Conservation (phyloP, 2,113 vertebrate genomes). For the Phaethornis superciliosus region DNA sequence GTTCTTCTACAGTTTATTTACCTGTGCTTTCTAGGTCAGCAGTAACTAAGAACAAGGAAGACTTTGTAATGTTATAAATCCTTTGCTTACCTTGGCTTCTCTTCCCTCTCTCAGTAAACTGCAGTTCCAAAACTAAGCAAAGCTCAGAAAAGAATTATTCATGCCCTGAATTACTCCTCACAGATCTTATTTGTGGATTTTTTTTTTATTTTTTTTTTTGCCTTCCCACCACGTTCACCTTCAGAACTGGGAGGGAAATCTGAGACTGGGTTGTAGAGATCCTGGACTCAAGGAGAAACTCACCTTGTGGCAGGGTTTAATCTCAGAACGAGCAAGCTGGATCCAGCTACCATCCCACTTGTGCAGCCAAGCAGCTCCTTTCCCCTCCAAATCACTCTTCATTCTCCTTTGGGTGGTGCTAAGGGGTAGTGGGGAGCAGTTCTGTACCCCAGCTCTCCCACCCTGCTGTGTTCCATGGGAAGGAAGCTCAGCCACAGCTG, state of each 20-base stretch:
- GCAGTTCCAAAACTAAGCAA: not conserved
- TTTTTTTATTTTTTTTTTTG: not conserved
- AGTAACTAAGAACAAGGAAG: constrained; percentile 44
- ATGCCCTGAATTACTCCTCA: not conserved
- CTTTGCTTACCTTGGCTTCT: constrained; percentile 31
- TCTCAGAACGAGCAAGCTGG: not conserved
- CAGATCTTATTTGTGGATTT: not conserved
- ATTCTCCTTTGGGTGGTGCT: not conserved
- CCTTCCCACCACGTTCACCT: not conserved
- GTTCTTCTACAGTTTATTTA: not conserved
- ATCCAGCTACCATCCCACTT: not conserved
- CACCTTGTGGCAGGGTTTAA: not conserved
- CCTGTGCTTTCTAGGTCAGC: constrained; percentile 1
- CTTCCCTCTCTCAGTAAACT: not conserved
- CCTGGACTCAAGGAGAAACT: constrained; percentile 19
- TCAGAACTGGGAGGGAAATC: not conserved
- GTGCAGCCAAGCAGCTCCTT: not conserved
- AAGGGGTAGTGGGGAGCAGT: not conserved
- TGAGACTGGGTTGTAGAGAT: not conserved
- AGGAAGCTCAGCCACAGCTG: not conserved
- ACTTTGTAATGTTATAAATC: constrained; percentile 16
- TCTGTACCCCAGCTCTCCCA: not conserved
- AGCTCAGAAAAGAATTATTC: not conserved
- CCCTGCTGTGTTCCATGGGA: not conserved
- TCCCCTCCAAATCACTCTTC: not conserved